Percentiles rank a stretch among this genome's conserved stretches.
Conservation (phyloP, 2,888 invertebrate genomes). For the Melipona beecheii region DNA sequence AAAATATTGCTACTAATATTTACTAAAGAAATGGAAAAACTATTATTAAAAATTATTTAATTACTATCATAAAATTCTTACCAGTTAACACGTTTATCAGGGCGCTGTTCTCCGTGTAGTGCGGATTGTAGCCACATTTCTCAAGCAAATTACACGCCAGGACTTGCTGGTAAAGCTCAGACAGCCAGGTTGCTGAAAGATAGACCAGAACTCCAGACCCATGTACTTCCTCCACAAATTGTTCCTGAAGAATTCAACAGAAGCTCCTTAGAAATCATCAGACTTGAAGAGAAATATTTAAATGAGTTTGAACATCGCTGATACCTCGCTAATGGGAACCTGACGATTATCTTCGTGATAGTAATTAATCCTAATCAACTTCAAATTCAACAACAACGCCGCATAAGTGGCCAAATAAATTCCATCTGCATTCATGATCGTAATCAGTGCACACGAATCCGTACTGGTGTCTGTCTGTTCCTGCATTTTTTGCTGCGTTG, state of each 20-base stretch:
- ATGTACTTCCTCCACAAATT: constrained; percentile 96
- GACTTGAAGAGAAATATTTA: neutral
- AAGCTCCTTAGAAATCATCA: neutral
- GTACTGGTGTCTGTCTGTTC: constrained; percentile 74
- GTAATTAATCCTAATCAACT: constrained; percentile 91
- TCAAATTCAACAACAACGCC: constrained; percentile 92
- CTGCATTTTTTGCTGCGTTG: constrained; percentile 79
- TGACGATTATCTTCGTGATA: constrained; percentile 86
- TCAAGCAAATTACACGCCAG: constrained; percentile 90
- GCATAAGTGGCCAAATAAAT: constrained; percentile 96
- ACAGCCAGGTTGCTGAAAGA: constrained; percentile 96
- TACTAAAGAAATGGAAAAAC: neutral
- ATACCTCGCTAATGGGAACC: constrained; percentile 85
- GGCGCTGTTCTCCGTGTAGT: constrained; percentile 86
- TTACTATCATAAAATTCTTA: constrained; percentile 74
- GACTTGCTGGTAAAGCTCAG: constrained; percentile 95
- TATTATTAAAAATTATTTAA: neutral
- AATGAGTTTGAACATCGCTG: neutral
- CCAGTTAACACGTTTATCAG: constrained; percentile 91
- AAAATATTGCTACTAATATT: no score
- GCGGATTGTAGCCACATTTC: constrained; percentile 88
- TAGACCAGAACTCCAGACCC: constrained; percentile 97
- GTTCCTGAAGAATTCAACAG: constrained; percentile 86
- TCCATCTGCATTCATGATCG: constrained; percentile 97
- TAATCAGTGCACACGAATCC: constrained; percentile 86